Evolutionary conservation across 1,140 invertebrate species (phyloP).

Genomic region (Pseudomyrmex pallidus): DNA sequence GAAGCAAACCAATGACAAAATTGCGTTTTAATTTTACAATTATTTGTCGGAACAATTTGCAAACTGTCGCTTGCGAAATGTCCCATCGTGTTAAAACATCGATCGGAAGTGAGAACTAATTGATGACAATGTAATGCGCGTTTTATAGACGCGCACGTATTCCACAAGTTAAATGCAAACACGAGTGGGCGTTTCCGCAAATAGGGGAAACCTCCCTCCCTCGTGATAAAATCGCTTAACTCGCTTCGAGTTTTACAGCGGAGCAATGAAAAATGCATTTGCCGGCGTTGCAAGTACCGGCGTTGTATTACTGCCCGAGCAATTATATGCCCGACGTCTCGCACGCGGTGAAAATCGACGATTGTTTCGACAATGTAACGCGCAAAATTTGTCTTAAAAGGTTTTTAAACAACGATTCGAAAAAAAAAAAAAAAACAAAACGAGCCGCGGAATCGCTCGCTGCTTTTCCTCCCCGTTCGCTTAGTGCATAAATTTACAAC

Average conservation of each 20-base stretch:
- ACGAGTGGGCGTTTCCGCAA: slow-evolving; percentile 2
- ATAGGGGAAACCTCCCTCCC: not conserved
- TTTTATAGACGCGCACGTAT: not conserved
- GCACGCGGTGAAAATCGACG: not conserved
- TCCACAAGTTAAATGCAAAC: slow-evolving; percentile 31
- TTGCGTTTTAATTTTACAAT: not conserved
- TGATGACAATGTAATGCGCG: slow-evolving; percentile 13
- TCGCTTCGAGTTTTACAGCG: not conserved
- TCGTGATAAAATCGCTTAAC: slow-evolving; percentile 29
- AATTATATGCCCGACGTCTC: slow-evolving; percentile 13
- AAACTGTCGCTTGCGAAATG: slow-evolving; percentile 35
- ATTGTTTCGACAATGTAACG: slow-evolving; percentile 7
- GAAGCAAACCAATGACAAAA: not conserved
- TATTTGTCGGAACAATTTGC: not conserved
- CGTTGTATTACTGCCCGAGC: not conserved
- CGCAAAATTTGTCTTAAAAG: not conserved
- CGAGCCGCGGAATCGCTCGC: not conserved
- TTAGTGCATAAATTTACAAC: slow-evolving; percentile 21
- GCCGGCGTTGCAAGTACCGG: not conserved
- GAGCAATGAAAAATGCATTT: slow-evolving; percentile 21
- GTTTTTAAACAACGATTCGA: not conserved
- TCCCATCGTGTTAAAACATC: not conserved
- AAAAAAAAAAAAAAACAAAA: not conserved
- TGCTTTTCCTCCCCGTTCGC: not conserved
- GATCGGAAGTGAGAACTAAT: slow-evolving; percentile 29